These are phyloP conservation scores for Rugalucina vietnamica DNA, from an alignment of 2,888 invertebrate genomes.

Conservation along the genomic window DNA sequence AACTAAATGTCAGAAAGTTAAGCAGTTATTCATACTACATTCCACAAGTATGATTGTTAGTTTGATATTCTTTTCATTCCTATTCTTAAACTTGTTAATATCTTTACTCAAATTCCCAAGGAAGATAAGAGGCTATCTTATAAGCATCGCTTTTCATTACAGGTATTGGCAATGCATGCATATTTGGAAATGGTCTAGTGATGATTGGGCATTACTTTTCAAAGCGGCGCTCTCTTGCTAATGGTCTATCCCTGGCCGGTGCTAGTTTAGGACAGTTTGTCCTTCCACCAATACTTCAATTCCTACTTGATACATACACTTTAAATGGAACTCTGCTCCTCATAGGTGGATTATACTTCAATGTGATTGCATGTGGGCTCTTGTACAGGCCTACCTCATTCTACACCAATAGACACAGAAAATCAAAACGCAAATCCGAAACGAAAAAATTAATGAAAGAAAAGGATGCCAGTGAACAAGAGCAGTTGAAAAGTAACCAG, in stretches of 20 bases:
- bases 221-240: conserved; percentile 73
- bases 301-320: conserved; percentile 71
- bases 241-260: conserved; percentile 75
- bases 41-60: no score
- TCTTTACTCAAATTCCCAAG: no score
- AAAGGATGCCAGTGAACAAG: background rate
- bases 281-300: conserved; percentile 75
- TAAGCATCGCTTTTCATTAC: conserved; percentile 6
- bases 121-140: no score
- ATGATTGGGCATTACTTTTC: conserved; percentile 77
- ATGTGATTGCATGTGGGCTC: conserved; percentile 68
- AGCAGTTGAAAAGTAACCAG: background rate
- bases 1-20: no score
- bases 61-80: no score
- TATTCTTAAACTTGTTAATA: no score
- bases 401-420: conserved; percentile 45
- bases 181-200: conserved; percentile 77
- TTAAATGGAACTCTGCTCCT: conserved; percentile 67
- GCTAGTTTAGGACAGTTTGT: conserved; percentile 79
- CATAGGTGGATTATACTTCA: conserved; percentile 71
- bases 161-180: conserved; percentile 77
- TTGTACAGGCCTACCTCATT: conserved; percentile 71
- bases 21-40: no score
- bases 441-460: conserved; percentile 18
- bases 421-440: conserved; percentile 6